Evolutionary conservation across 2,797 vertebrate species (phyloP), one percentile per base, ranked within the genome.

Genomic region (Rhadinocentrus ornatus): DNA sequence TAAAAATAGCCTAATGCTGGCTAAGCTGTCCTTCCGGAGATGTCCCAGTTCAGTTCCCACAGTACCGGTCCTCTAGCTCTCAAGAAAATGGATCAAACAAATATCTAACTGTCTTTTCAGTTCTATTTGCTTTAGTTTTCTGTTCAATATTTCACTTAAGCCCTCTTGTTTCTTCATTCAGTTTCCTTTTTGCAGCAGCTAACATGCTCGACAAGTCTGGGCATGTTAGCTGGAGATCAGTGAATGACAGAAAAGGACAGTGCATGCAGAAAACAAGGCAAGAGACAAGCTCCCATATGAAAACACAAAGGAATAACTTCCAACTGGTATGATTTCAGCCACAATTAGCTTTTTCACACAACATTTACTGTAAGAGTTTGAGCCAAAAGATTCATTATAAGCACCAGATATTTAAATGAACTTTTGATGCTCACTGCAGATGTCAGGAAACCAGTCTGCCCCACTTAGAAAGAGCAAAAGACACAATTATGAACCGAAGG

Each of bases 1-100:
- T 88, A 92, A 85, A 90, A 91, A 92, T 90, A 92, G 82, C 70
- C 62, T 64, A 63, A 85, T 80, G 82, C 85, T 84, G 74, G 55
- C 81, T 78, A 76, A 88, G 73, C 81, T 82, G 66, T 81, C 39
- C 66, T 73, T 71, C n/a, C 2, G 2, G 61, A 78, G 66, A 82
- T 83, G 81, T 67, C 77, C 78, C 71, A 66, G 76, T 82, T 86
- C 76, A 56, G 61, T 50, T 68, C 61, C 61, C 34, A 63, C 54
- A 59, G 64, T 66, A 78, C 39, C 59, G 66, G 62, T 66, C 77
- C 69, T 62, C 56, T 22, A 56, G 12, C 64, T 71, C 27, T 59
- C 44, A 22, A n/a, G 52, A 63, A 60, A 59, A 32, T 62, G 63
- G 32, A 78, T 69, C 48, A 78, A 62, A 75, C 12, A 1, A 37